phyloP scores from a whole-genome alignment of 2,113 vertebrate genomes.

The Ageneiosus marmoratus region DNA sequence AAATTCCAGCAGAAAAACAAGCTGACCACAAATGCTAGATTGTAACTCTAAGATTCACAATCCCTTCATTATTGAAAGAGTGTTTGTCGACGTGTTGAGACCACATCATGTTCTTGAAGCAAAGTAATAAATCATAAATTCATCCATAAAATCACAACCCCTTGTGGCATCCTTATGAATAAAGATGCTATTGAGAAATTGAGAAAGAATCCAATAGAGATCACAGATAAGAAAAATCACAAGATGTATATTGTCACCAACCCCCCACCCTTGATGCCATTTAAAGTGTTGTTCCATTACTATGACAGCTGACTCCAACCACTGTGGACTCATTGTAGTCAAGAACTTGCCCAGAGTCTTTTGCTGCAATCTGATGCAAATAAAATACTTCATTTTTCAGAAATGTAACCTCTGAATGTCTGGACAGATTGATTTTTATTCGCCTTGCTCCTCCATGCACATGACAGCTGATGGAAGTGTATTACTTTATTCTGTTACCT shows the following conservation, averaged over 20 bases:
- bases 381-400: background rate
- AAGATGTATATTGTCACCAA: background rate
- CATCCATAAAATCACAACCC: background rate
- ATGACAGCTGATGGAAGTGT: constrained; percentile 1
- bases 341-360: background rate
- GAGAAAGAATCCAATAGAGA: background rate
- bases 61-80: background rate
- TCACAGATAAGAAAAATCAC: background rate
- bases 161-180: background rate
- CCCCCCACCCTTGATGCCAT: background rate
- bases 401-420: background rate
- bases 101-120: background rate
- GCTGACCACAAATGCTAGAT: background rate
- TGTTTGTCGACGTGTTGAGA: background rate
- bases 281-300: background rate
- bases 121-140: constrained; percentile 5
- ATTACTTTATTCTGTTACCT: background rate
- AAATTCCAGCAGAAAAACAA: background rate
- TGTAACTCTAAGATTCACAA: background rate
- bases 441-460: background rate
- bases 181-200: background rate
- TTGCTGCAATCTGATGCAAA: background rate
- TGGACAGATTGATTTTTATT: background rate
- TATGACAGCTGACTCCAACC: background rate
- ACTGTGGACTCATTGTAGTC: background rate